Base-by-base conservation (phyloP, 2,888 invertebrate genomes). In the Andricus quercusramuli region DNA sequence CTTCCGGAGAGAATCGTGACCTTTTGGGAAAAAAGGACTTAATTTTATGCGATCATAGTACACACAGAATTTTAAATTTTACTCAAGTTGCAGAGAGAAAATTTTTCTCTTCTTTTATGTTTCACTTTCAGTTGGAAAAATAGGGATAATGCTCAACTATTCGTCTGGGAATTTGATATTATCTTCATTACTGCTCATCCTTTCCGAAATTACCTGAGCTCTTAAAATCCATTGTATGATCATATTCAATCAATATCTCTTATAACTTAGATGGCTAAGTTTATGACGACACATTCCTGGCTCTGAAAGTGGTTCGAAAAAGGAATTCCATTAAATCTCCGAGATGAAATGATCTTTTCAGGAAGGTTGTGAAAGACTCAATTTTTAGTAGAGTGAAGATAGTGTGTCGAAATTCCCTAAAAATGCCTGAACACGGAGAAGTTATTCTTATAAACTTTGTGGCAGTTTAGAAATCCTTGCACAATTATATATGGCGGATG, bases 1-100 rank as follows among this genome's bases (percentile, higher is more conserved):
- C 67, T 67, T 76, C 85, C 81, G 78, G 81, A 79, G 85, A 84
- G 85, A 83, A 84, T 86, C 78, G 83, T 83, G 83, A 83, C 84
- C 80, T 79, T 83, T 83, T 80, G 80, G 22, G 8, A 56, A 64
- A 62, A 64, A 64, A 64, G 15, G 15, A 25, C 64, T 29, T 64
- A 15, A 25, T 64, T 64, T 64, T 17, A 64, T 64, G 64, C 15
- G 15, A 64, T 64, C 29, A 22, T 25, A 64, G 15, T 25, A 64
- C 15, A 64, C 29, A 64, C 29, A 25, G 29, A 64, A 64, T 64
- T 64, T 64, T 15, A 17, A 25, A 64, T 62, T 62, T 62, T 62
- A 25, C 25, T 25, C 22, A 64, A 64, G 64, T 29, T 2, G 15
- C 29, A 29, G 8, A 64, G 29, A 17, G 29, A 29, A 8, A 25